Evolutionary conservation across 2,888 invertebrate genomes (phyloP), one percentile per base, ranked within the genome.

Genomic region (Orthosia cruda): DNA sequence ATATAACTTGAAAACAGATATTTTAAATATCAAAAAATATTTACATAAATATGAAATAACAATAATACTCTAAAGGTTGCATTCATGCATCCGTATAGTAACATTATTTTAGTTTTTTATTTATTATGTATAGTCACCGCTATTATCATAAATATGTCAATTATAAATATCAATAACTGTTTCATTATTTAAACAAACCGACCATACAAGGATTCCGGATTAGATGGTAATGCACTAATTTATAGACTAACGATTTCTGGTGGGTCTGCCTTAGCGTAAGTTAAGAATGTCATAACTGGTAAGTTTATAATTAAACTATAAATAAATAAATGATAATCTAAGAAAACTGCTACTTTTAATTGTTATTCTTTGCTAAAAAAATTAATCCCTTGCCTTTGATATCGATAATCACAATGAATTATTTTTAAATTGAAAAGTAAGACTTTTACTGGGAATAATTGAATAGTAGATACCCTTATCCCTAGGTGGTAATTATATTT

Each of bases 21-120:
- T 73, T 4, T 26, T 50, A 57, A 9, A 40, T 3, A 57, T 66
- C 15, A 49, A 61, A 20, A 50, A 61, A 7, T 54, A 68, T 75
- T 77, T 52, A 61, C 49, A 59, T 80, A 45, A 47, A 61, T 47
- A 49, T 16, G 11, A 32, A 40, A 65, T 45, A 67, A 63, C 63
- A 66, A 72, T 66, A 26, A 66, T 62, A 13, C 0, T 5, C 2
- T 5, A 72, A 67, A 78, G 47, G 52, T 66, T 63, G 26, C 18
- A 54, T 26, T 13, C 11, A 15, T 54, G 13, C 50, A 77, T 75
- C 20, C 0, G 49, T 57, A 40, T 54, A 18, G 13, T 49, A 15
- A 15, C 1, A 32, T 49, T 45, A 47, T 9, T 7, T 40, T 40
- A 32, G 7, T 3, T 40, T 40, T 32, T 32, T 7, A 0, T 7